These are phyloP conservation scores for Tuberolachnus salignus DNA, from an alignment of 2,888 invertebrate genomes.

Conservation along the genomic window DNA sequence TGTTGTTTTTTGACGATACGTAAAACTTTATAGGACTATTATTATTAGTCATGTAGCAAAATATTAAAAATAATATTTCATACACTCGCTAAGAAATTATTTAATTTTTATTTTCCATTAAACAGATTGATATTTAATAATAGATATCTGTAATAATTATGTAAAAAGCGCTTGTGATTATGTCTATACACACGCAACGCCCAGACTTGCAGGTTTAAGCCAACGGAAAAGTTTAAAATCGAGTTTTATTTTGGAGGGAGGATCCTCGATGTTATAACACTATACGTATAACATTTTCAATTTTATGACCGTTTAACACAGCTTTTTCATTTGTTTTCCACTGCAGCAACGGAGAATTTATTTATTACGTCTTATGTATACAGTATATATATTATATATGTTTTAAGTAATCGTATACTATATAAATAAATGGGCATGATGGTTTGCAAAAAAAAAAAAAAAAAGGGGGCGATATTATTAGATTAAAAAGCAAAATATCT, in stretches of 20 bases:
- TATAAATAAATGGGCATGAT: background rate
- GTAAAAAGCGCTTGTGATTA: background rate
- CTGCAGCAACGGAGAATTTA: background rate
- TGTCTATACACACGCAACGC: slow-evolving; percentile 3
- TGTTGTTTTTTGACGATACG: too few species aligned
- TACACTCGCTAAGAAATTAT: too few species aligned
- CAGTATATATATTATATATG: too few species aligned
- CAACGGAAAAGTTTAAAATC: slow-evolving; percentile 15
- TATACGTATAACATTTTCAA: slow-evolving; percentile 11
- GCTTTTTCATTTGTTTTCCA: slow-evolving; percentile 13
- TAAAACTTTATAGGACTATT: too few species aligned
- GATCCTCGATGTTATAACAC: background rate
- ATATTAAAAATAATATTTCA: too few species aligned
- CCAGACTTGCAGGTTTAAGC: background rate
- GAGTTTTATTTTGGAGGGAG: slow-evolving; percentile 29
- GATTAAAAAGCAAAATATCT: background rate
- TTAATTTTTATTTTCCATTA: too few species aligned
- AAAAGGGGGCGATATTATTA: background rate
- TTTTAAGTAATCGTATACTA: slow-evolving; percentile 21
- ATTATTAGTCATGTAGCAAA: too few species aligned
- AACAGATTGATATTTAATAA: too few species aligned
- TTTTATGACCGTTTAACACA: slow-evolving; percentile 51
- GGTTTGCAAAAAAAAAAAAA: slow-evolving; percentile 28
- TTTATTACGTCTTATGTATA: slow-evolving; percentile 22
- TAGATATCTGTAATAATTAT: too few species aligned